These are phyloP conservation scores for Diorhabda sublineata DNA, from an alignment of 1,140 invertebrate species.

Conservation along the genomic window DNA sequence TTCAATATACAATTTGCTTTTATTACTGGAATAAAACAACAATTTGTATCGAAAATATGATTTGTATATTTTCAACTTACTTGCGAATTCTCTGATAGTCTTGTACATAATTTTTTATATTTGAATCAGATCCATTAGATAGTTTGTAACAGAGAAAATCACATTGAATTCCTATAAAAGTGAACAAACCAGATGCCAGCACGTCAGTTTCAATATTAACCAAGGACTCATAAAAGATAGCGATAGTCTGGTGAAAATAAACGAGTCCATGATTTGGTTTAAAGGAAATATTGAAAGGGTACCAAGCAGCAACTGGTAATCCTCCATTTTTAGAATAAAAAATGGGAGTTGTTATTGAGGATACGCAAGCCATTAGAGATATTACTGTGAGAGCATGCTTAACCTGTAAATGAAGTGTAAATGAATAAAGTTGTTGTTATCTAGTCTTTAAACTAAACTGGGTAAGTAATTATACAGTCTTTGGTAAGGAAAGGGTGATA, in stretches of 20 bases:
- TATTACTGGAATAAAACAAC: no score
- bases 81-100: conserved; percentile 12
- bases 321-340: conserved; percentile 12
- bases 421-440: not conserved
- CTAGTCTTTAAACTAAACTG: no score
- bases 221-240: conserved; percentile 6
- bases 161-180: conserved; percentile 19
- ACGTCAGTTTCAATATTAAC: conserved; percentile 12
- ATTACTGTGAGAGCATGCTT: not conserved
- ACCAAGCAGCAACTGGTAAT: conserved; percentile 15
- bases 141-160: conserved; percentile 13
- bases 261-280: not conserved
- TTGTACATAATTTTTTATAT: not conserved
- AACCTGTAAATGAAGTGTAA: not conserved
- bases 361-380: not conserved
- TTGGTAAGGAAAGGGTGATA: no score
- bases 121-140: not conserved
- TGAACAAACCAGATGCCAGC: conserved; percentile 10
- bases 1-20: no score
- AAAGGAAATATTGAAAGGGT: conserved; percentile 13
- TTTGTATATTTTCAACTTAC: conserved; percentile 4
- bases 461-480: no score
- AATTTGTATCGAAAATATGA: no score
- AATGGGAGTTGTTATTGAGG: conserved; percentile 4
- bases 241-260: conserved; percentile 17